Evolutionary conservation across 2,797 vertebrate species (phyloP).

Genomic region (Balearica regulorum): DNA sequence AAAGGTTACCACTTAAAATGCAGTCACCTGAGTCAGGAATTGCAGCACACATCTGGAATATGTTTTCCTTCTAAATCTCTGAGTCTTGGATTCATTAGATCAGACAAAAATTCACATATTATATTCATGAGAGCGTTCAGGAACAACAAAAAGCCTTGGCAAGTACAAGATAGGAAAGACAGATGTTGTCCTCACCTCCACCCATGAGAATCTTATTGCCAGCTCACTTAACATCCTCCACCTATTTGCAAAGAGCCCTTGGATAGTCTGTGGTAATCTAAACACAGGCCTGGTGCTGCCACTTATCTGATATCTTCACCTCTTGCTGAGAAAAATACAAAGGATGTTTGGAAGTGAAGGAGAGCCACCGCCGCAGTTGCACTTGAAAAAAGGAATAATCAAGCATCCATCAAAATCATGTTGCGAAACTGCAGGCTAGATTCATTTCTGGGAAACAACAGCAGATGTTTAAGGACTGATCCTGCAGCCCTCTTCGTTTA

Average conservation of each 20-base stretch:
- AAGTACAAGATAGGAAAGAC: conserved; percentile 34
- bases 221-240: conserved; percentile 33
- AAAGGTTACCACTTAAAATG: conserved; percentile 45
- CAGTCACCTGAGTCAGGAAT: conserved; percentile 62
- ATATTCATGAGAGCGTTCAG: conserved; percentile 73
- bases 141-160: conserved; percentile 60
- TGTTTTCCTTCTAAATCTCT: conserved; percentile 48
- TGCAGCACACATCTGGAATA: conserved; percentile 64
- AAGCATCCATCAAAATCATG: conserved; percentile 25
- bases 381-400: conserved; percentile 44
- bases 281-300: neutral
- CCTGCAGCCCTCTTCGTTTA: neutral
- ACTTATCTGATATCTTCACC: conserved; percentile 15
- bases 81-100: conserved; percentile 68
- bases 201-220: conserved; percentile 34
- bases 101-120: conserved; percentile 66
- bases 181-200: conserved; percentile 67
- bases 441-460: neutral
- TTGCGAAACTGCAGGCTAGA: neutral
- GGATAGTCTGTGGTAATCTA: neutral
- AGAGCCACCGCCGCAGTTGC: neutral
- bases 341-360: conserved; percentile 24
- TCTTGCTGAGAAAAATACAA: conserved; percentile 15
- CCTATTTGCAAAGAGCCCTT: neutral
- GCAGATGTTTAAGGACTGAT: neutral